These are phyloP conservation scores for Tuberolachnus salignus DNA, from an alignment of 2,888 invertebrate species.

Conservation along the genomic window DNA sequence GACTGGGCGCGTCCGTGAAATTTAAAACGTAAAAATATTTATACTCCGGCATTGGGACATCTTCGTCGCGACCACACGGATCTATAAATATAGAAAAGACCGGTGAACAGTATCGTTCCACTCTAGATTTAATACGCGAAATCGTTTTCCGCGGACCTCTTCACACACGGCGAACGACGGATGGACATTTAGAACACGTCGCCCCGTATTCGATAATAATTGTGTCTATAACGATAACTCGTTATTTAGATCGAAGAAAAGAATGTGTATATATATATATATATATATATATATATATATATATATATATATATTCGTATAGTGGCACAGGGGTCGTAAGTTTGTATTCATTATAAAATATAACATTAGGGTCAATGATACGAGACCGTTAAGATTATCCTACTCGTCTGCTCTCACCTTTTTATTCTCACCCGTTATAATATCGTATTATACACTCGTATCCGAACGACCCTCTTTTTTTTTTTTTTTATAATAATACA, in stretches of 20 bases:
- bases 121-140: slow-evolving; percentile 6
- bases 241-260: slow-evolving; percentile 14
- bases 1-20: slow-evolving; percentile 4
- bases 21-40: slow-evolving; percentile 37
- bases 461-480: no score
- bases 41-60: background rate
- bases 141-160: slow-evolving; percentile 19
- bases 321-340: background rate
- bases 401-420: background rate
- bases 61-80: background rate
- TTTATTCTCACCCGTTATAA: background rate
- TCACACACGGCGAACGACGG: no score
- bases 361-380: slow-evolving; percentile 20
- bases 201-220: no score
- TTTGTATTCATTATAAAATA: slow-evolving; percentile 26
- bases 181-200: no score
- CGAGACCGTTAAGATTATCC: slow-evolving; percentile 42
- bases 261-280: no score
- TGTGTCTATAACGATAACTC: slow-evolving; percentile 8
- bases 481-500: no score
- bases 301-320: no score
- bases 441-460: no score
- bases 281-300: no score
- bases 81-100: no score
- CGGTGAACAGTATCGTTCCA: no score